phyloP scores from a whole-genome alignment of 2,797 vertebrate species.

The Darevskia nairensis region DNA sequence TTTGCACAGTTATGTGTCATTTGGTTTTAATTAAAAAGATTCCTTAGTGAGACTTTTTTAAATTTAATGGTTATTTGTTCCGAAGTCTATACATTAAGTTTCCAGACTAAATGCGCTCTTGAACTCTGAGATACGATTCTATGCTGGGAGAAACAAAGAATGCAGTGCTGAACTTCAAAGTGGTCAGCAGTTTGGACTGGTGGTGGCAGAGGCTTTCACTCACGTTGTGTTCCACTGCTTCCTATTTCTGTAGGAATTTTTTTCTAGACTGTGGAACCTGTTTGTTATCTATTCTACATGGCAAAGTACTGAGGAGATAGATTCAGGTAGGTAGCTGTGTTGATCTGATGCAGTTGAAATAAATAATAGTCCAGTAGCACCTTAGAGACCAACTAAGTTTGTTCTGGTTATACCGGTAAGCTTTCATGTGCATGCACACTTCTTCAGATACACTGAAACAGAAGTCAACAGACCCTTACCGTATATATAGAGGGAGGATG shows the following conservation, averaged over 20 bases:
- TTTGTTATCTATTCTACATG: not conserved
- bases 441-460: no score
- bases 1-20: slow-evolving; percentile 8
- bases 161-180: not conserved
- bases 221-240: not conserved
- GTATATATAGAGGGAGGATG: no score
- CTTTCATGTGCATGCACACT: no score
- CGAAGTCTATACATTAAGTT: slow-evolving; percentile 2
- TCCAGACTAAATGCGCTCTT: not conserved
- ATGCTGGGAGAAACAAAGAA: not conserved
- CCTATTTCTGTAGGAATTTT: not conserved
- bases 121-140: not conserved
- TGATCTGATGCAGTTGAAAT: no score
- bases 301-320: not conserved
- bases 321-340: not conserved
- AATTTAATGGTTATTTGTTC: slow-evolving; percentile 5
- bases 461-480: no score
- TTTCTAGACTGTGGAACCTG: not conserved
- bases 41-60: slow-evolving; percentile 21
- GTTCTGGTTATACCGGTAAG: no score
- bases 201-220: not conserved
- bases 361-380: no score
- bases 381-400: no score
- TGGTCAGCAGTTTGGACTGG: not conserved
- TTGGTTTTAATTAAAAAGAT: slow-evolving; percentile 19